A percentile compares a stretch with the other conserved stretches of the same genome.
These are phyloP conservation scores for Antedon mediterranea DNA, from an alignment of 53 echinoderm and acorn worm species.

Conservation along the genomic window DNA sequence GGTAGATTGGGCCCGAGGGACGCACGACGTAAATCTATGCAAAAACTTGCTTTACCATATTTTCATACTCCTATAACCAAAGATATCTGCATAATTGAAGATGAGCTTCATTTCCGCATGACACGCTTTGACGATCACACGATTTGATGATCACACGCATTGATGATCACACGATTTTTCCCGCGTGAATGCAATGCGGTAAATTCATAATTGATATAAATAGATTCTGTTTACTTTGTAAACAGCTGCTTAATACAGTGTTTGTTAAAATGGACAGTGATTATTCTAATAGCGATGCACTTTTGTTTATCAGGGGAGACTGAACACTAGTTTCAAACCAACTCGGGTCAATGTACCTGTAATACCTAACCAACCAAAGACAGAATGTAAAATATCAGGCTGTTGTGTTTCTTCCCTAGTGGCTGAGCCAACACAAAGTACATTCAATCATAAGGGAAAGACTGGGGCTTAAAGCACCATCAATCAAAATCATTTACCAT, in stretches of 20 bases:
- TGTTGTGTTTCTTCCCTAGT: background rate
- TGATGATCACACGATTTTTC: background rate
- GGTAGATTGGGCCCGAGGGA: background rate
- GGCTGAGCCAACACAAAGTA: background rate
- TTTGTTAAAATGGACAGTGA: background rate
- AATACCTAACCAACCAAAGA: background rate
- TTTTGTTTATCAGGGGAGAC: background rate
- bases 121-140: background rate
- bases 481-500: background rate
- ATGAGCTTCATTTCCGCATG: background rate
- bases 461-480: background rate
- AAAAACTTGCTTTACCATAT: background rate
- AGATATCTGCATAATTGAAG: background rate
- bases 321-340: background rate
- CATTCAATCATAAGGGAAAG: background rate
- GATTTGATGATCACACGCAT: background rate
- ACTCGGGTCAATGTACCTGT: background rate
- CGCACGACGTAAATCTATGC: background rate
- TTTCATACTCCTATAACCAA: background rate
- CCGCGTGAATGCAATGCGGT: background rate
- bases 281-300: background rate
- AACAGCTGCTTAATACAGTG: background rate
- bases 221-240: background rate
- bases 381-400: background rate
- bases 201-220: background rate